Percentiles rank a stretch among this genome's conserved stretches.
These are phyloP conservation scores for Acanthochromis polyacanthus DNA, from an alignment of 2,113 vertebrate genomes.

Conservation along the genomic window DNA sequence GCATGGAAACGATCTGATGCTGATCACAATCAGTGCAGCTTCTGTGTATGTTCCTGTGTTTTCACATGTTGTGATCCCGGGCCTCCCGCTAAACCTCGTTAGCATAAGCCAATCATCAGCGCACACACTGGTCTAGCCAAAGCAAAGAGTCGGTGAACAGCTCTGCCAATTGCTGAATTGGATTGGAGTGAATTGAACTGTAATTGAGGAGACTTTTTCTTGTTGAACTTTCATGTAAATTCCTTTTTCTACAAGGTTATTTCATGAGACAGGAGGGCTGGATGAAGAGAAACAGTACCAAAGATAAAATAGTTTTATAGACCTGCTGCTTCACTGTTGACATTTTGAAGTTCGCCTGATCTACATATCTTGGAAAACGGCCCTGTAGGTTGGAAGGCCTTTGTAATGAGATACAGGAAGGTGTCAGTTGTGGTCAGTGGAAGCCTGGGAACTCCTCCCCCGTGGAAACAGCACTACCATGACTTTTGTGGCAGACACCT, in stretches of 20 bases:
- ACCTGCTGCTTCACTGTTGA: constrained; percentile 31
- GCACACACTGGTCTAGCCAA: constrained; percentile 30
- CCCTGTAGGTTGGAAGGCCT: constrained; percentile 17
- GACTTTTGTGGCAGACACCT: too few species aligned
- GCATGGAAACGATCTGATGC: background rate
- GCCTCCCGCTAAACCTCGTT: constrained; percentile 49
- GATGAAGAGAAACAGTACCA: background rate
- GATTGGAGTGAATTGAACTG: constrained; percentile 21
- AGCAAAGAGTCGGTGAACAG: constrained; percentile 42
- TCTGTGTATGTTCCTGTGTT: constrained; percentile 14
- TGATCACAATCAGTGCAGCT: background rate
- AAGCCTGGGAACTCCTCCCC: background rate
- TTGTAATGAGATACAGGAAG: constrained; percentile 43
- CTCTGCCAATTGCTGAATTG: constrained; percentile 16
- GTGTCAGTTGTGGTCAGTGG: too few species aligned
- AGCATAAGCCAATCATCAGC: constrained; percentile 27
- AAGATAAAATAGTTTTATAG: constrained; percentile 3
- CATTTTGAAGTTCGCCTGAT: constrained; percentile 51
- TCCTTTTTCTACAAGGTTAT: background rate
- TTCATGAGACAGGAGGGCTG: constrained; percentile 1
- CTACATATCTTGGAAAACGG: constrained; percentile 37
- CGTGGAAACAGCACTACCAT: too few species aligned
- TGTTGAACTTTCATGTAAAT: background rate
- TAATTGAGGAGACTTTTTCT: constrained; percentile 31
- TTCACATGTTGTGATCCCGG: constrained; percentile 15